Evolutionary conservation across 2,113 vertebrate species (phyloP), one percentile per base, ranked within the genome.

Genomic region (Galbula dea): DNA sequence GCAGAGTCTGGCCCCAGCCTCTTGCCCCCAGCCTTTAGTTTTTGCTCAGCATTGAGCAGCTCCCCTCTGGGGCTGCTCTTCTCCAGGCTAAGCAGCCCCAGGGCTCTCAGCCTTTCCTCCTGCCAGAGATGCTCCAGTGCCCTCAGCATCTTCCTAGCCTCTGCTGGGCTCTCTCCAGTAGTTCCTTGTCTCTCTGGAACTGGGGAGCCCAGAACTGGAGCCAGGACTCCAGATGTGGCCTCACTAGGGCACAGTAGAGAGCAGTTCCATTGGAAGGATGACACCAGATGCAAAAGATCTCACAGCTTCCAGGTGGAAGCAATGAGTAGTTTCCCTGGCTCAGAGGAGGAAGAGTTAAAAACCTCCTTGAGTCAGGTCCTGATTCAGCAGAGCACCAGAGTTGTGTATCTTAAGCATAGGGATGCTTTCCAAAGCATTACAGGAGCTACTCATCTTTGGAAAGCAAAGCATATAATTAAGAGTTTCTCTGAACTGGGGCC

Each of bases 361-460:
- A 15, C 55, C 49, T 37, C 4, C 4, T 18, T 48, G 12, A 78
- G 1, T 0, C 11, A 9, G 61, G 27, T 48, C 32, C 83, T 49
- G 66, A n/a, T 14, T n/a, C 32, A 74, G 34, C n/a, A 46, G 69
- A 66, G 69, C 43, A 3, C n/a, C 3, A 1, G 8, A 36, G 32
- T 18, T 1, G 0, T 48, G 30, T 10, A 2, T 65, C 49, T 72
- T 39, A 30, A 36, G 39, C 1, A 11, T 32, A 15, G 0, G 1
- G 54, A 9, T 39, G 39, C 54, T 95, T 58, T 59, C 57, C 26
- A 1, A 0, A 69, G 52, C 4, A 0, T 51, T 65, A 13, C 0
- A 4, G 72, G 79, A 79, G 30, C 61, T 51, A 34, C 48, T 83
- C 29, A 13, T 59, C 77, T 21, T 78, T 48, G 0, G 10, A 65